phyloP scores from a whole-genome alignment of 2,888 invertebrate genomes.

The Bugula neritina region DNA sequence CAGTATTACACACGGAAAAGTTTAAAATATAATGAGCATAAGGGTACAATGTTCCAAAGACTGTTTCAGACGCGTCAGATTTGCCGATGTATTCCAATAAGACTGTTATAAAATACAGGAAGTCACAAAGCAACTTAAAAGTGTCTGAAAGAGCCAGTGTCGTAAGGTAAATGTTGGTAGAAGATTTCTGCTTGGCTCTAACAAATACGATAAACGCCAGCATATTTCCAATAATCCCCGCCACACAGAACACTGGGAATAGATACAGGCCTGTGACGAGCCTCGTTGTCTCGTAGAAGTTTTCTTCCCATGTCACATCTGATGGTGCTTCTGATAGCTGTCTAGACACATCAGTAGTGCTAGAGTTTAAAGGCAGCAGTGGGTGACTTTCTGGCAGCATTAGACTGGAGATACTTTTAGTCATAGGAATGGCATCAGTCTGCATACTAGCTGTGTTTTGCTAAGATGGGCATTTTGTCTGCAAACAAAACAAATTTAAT shows the following conservation, averaged over 20 bases:
- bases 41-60: conserved; percentile 41
- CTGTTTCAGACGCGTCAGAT: conserved; percentile 35
- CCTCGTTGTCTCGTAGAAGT: conserved; percentile 40
- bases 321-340: too few species aligned
- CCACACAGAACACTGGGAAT: conserved; percentile 42
- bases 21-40: conserved; percentile 47
- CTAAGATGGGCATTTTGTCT: too few species aligned
- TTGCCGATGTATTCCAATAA: conserved; percentile 34
- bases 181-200: conserved; percentile 41
- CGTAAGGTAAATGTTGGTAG: conserved; percentile 44
- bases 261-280: conserved; percentile 42
- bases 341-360: too few species aligned
- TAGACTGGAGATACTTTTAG: too few species aligned
- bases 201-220: conserved; percentile 40
- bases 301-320: too few species aligned
- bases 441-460: too few species aligned
- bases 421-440: too few species aligned
- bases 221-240: conserved; percentile 43
- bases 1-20: conserved; percentile 41
- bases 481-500: too few species aligned
- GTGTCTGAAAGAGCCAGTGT: conserved; percentile 45
- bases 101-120: conserved; percentile 41
- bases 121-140: conserved; percentile 44
- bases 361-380: too few species aligned
- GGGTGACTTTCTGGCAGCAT: too few species aligned